Conservation (phyloP, 2,113 vertebrate genomes). For the Rhynchomys soricoides region DNA sequence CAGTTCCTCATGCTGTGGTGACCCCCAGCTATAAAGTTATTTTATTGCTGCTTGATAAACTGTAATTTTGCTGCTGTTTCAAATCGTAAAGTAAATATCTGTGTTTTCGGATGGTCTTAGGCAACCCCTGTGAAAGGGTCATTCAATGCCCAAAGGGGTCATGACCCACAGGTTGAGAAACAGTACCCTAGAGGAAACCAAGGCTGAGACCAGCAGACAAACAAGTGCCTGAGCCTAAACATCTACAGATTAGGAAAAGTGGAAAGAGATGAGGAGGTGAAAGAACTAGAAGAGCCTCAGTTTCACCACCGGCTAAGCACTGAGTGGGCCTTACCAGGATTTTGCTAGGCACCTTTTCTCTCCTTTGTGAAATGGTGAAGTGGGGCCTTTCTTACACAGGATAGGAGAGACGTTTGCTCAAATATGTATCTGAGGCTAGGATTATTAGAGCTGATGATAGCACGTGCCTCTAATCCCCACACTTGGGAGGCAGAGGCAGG, state of each 20-base stretch:
- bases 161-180: not conserved
- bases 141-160: not conserved
- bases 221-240: not conserved
- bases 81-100: not conserved
- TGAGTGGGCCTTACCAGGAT: not conserved
- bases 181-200: not conserved
- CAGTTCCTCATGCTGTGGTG: not conserved
- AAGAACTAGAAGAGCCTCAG: not conserved
- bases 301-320: not conserved
- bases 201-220: not conserved
- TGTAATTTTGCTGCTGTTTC: not conserved
- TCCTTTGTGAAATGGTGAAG: not conserved
- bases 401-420: not conserved
- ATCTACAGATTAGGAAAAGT: not conserved
- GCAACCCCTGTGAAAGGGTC: not conserved
- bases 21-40: not conserved
- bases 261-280: too few relatives aligned
- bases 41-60: not conserved
- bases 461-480: not conserved
- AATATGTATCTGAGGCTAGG: not conserved
- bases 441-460: not conserved
- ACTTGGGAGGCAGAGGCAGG: not conserved
- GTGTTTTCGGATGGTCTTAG: not conserved
- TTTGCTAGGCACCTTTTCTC: not conserved
- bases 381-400: not conserved